Base-by-base conservation (phyloP, 2,113 vertebrate genomes). In the Gadus macrocephalus region DNA sequence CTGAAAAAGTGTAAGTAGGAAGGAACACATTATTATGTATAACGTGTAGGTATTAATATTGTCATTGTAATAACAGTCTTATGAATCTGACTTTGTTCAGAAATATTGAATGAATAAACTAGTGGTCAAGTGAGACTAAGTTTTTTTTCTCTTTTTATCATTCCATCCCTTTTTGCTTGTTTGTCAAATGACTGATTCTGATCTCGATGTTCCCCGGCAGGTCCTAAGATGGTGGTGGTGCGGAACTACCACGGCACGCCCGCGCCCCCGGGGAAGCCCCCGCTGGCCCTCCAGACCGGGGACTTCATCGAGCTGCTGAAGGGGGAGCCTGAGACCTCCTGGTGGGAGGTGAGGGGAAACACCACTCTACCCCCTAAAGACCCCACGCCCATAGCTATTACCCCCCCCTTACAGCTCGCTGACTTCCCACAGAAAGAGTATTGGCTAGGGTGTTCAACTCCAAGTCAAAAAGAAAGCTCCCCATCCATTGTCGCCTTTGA, bases 191-290 rank as follows among this genome's bases (percentile, higher is more conserved):
- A 9, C 58, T 60, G 3, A 4, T 19, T 60, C 42, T 49, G 42
- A 49, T 49, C 2, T 9, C 2, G 42, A 49, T 9, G 42, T 49
- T 49, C 5, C 8, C 42, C 8, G 42, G 42, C 42, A 99, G 97
- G 97, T 80, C 97, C 97, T 65, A 98, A 94, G 88, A 99, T 99
- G 96, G 94, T 98, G 77, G 96, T 95, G 0, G 86, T 97, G 60
- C 95, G 96, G 88, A 96, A 94, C 82, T 99, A 98, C 83, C 95
- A 96, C 0, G 97, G 97, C 2, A 95, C 87, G 35, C 96, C 96
- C 0, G 87, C 93, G 0, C 95, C 95, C 0, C 91, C 93, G 0
- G 94, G 94, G 66, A 98, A 97, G 66, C 89, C 92, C 0, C 90
- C 93, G 6, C 91, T 99, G 35, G 93, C 92, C 0, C 96, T 99